Evolutionary conservation across 1,140 invertebrate genomes (phyloP).

Genomic region (Wiebesia pumilae): DNA sequence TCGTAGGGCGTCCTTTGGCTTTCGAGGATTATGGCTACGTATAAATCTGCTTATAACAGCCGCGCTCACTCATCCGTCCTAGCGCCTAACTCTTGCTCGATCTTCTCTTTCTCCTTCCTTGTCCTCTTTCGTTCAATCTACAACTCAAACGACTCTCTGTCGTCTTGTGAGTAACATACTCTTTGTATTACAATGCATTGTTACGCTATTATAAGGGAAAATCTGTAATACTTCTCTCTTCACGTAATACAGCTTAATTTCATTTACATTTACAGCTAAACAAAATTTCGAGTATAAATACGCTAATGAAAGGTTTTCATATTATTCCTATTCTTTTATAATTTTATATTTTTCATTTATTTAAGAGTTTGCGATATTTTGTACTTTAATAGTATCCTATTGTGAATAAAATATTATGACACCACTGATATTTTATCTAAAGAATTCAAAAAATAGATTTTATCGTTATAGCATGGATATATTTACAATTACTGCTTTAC

Average conservation of each 20-base stretch:
- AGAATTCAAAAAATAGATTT: no score
- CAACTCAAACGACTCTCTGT: not conserved
- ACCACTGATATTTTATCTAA: no score
- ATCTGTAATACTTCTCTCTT: not conserved
- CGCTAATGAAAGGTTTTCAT: not conserved
- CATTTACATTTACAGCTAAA: not conserved
- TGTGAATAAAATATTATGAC: no score
- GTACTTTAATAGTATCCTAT: no score
- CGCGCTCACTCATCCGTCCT: constrained; percentile 31
- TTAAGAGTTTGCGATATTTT: no score
- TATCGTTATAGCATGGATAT: no score
- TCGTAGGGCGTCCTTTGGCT: constrained; percentile 50
- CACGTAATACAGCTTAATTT: not conserved
- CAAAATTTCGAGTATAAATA: not conserved
- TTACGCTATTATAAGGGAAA: not conserved
- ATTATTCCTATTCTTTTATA: not conserved
- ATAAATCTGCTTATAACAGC: constrained; percentile 61
- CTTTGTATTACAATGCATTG: constrained; percentile 4
- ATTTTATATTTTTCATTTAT: not conserved
- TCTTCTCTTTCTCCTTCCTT: not conserved
- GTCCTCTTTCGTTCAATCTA: not conserved
- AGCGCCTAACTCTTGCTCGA: constrained; percentile 23
- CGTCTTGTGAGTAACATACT: not conserved
- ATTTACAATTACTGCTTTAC: no score
- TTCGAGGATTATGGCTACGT: constrained; percentile 57